phyloP scores from a whole-genome alignment of 2,888 invertebrate genomes.

The Calliopum simillimum region DNA sequence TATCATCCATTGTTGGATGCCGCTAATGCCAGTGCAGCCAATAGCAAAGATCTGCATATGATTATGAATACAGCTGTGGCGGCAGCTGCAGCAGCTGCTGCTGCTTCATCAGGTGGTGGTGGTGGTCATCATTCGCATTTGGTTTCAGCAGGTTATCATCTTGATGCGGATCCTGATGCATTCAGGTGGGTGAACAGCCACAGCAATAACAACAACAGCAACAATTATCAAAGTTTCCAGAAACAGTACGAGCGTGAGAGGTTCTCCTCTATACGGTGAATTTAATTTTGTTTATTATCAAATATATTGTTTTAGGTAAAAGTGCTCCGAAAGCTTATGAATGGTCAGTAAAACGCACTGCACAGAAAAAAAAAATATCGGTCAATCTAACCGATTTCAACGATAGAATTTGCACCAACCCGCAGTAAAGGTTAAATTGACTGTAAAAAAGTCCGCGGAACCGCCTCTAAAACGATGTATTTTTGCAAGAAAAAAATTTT shows the following conservation, averaged over 20 bases:
- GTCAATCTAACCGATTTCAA: no score
- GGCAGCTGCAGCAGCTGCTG: conserved; percentile 60
- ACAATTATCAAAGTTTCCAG: conserved; percentile 12
- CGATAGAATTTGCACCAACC: no score
- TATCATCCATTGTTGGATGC: conserved; percentile 62
- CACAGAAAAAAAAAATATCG: no score
- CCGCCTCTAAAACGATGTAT: no score
- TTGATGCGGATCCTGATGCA: conserved; percentile 65
- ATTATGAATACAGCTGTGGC: conserved; percentile 64
- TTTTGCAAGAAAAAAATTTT: no score
- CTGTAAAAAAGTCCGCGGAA: no score
- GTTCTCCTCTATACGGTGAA: conserved; percentile 31
- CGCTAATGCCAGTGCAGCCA: conserved; percentile 60
- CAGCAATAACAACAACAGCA: conserved; percentile 53
- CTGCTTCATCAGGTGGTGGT: conserved; percentile 42
- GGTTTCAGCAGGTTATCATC: conserved; percentile 5
- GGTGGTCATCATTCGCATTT: conserved; percentile 7
- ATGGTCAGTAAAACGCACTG: no score
- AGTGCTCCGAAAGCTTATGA: no score
- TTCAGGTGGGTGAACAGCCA: conserved; percentile 60
- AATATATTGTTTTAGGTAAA: background rate
- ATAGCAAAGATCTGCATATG: conserved; percentile 62
- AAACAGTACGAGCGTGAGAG: conserved; percentile 21
- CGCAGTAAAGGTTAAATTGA: no score
- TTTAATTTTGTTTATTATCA: background rate